These are phyloP conservation scores for Oeneis ivallda DNA, from an alignment of 2,888 invertebrate species.

Conservation along the genomic window DNA sequence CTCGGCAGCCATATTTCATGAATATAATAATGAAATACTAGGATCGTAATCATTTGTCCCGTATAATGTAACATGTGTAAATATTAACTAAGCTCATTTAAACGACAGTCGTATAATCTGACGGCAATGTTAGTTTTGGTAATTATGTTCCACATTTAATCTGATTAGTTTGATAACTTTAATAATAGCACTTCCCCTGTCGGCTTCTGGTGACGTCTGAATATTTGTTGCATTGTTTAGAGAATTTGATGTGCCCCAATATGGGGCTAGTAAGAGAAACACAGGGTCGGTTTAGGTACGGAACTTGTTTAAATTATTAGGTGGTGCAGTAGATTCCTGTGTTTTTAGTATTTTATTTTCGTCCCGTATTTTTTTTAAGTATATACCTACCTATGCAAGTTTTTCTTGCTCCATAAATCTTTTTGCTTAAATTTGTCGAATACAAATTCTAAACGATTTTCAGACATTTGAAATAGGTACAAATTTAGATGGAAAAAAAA, in stretches of 20 bases:
- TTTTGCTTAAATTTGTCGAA: too few species aligned
- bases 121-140: slow-evolving; percentile 7
- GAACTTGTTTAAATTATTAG: too few species aligned
- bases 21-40: slow-evolving; percentile 20
- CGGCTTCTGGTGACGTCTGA: background rate
- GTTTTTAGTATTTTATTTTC: background rate
- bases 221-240: background rate
- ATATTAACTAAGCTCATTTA: slow-evolving; percentile 11
- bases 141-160: slow-evolving; percentile 1
- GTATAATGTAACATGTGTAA: slow-evolving; percentile 13
- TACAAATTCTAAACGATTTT: too few species aligned
- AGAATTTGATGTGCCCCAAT: background rate
- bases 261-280: background rate
- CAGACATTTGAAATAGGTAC: too few species aligned
- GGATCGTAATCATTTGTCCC: slow-evolving; percentile 7
- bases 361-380: too few species aligned
- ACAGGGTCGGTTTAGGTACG: background rate
- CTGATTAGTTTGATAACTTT: background rate
- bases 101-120: background rate
- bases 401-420: too few species aligned
- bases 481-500: too few species aligned
- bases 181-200: background rate
- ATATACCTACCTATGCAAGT: too few species aligned
- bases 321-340: too few species aligned
- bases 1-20: slow-evolving; percentile 16